Percentiles rank a stretch among this genome's conserved stretches.
Evolutionary conservation across 2,113 vertebrate species (phyloP).

Genomic region (Triplophysa rosa): DNA sequence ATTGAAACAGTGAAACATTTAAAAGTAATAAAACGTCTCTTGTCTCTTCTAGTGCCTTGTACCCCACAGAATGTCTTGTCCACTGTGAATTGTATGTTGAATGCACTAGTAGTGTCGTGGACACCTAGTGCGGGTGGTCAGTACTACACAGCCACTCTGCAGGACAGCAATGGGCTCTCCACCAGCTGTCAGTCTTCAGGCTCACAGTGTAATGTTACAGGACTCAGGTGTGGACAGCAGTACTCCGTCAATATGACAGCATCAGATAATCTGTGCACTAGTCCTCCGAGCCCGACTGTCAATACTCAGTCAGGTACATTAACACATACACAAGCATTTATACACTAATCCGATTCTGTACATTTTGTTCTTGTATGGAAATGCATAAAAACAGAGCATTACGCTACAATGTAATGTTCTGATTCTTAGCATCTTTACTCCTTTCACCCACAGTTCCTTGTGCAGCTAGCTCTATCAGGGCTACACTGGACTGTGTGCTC

Average conservation of each 20-base stretch:
- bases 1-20: no score
- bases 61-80: conserved; percentile 33
- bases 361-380: no score
- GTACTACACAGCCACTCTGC: conserved; percentile 46
- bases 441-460: conserved; percentile 60
- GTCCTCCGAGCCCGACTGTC: conserved; percentile 23
- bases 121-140: conserved; percentile 39
- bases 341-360: no score
- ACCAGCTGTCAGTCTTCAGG: conserved; percentile 44
- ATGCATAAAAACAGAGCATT: no score
- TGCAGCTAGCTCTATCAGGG: conserved; percentile 45
- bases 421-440: background rate
- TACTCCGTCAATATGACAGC: conserved; percentile 50
- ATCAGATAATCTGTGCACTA: conserved; percentile 50
- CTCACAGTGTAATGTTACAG: conserved; percentile 47
- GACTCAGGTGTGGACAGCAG: conserved; percentile 48
- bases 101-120: conserved; percentile 51
- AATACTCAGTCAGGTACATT: conserved; percentile 46
- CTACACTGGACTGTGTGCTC: conserved; percentile 54
- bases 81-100: conserved; percentile 38
- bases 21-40: background rate
- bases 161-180: conserved; percentile 21
- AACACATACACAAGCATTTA: background rate
- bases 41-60: conserved; percentile 50
- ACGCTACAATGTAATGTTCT: background rate